A percentile compares a stretch with the other conserved stretches of the same genome.
These are phyloP conservation scores for Petrolisthes manimaculis DNA, from an alignment of 2,888 invertebrate species.

Conservation along the genomic window DNA sequence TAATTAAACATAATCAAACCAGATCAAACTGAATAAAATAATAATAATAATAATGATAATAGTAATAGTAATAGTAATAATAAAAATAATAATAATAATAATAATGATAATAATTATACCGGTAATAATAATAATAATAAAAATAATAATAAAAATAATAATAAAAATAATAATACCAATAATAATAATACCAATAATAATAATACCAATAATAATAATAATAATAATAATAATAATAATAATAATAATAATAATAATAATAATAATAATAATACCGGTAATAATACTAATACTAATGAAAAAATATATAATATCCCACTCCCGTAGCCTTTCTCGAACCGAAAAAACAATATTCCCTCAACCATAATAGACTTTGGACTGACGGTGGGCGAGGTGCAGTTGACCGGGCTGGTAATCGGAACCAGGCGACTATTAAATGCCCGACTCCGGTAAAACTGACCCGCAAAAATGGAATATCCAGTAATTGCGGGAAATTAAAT, in stretches of 20 bases:
- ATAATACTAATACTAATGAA: neutral
- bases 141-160: neutral
- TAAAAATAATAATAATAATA: neutral
- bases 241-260: slow-evolving; percentile 1
- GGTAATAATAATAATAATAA: neutral
- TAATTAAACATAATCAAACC: too few species aligned
- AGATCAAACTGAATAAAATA: too few species aligned
- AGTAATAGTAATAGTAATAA: neutral
- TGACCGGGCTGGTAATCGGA: too few species aligned
- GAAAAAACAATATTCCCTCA: too few species aligned
- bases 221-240: neutral
- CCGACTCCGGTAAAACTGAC: too few species aligned
- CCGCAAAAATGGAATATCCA: neutral
- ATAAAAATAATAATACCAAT: neutral
- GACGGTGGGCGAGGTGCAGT: too few species aligned
- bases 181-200: too few species aligned
- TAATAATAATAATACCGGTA: neutral
- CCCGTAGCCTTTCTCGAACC: too few species aligned
- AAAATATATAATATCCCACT: too few species aligned
- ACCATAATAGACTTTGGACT: too few species aligned
- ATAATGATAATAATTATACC: neutral
- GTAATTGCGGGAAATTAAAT: neutral
- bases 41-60: slow-evolving; percentile 15
- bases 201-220: too few species aligned
- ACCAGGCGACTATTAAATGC: too few species aligned